Base-by-base conservation (phyloP, 1,140 invertebrate genomes). In the Leptopilina clavipes region DNA sequence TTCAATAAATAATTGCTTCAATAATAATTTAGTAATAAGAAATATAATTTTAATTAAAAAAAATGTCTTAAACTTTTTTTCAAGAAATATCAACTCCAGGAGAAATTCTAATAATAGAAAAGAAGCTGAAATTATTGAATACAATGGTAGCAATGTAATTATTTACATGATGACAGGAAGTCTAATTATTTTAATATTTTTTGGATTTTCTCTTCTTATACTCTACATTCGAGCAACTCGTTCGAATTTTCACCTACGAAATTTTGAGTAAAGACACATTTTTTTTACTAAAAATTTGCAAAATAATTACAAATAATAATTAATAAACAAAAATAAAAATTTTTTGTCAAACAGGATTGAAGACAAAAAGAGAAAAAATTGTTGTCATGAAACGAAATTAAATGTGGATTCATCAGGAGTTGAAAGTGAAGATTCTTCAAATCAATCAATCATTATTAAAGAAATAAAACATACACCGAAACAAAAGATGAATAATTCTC, bases 121-220 rank as follows among this genome's bases (percentile, higher is more conserved):
- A 17, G n/a, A 17, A 17, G n/a, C 6, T 8, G n/a, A 52, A n/a
- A 52, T 8, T 0, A 14, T n/a, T 11, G n/a, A 52, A 17, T 8
- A 52, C n/a, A 52, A 7, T 52, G 14, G 3, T 17, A 1, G 6
- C 7, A n/a, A 52, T 52, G 17, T 17, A 52, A 52, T 52, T 52
- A 52, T 52, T n/a, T 52, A 52, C n/a, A 17, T n/a, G 6, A 5
- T 65, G 0, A 5, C n/a, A n/a, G 59, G 22, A n/a, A 37, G 59
- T 31, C 59, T 65, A 11, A 65, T 65, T n/a, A 65, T 65, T n/a
- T 14, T 65, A 31, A 10, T 31, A 31, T 31, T 31, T 65, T 37
- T 65, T 11, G 59, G 59, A 31, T 31, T 12, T 31, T 7, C 31
- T 11, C 14, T 65, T 2, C 25, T 31, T 6, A 3, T 31, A 6